Conservation (phyloP, 2,113 vertebrate species). For the Hippocampus barbouri region DNA sequence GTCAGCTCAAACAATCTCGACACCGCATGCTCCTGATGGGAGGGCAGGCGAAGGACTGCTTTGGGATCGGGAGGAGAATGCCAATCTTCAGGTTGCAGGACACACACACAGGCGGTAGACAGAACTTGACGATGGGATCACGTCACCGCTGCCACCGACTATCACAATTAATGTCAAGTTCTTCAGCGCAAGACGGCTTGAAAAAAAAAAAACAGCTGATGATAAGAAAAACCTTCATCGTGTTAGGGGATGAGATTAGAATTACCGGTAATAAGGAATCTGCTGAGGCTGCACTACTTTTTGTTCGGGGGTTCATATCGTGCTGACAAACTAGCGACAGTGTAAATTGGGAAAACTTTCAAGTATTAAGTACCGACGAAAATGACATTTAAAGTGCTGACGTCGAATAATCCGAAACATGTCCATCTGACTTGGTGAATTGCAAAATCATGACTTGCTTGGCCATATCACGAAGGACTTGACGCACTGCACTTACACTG, state of each 20-base stretch:
- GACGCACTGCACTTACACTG: not conserved
- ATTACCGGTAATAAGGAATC: conserved; percentile 13
- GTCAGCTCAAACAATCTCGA: conserved; percentile 42
- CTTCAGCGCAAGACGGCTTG: conserved; percentile 8
- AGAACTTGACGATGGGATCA: conserved; percentile 49
- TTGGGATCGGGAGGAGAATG: conserved; percentile 42
- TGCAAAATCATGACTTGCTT: not conserved
- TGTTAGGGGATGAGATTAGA: conserved; percentile 23
- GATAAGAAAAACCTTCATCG: conserved; percentile 32
- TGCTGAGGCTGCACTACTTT: not conserved
- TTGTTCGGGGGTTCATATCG: conserved; percentile 2
- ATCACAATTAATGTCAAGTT: conserved; percentile 66
- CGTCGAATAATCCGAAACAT: not conserved
- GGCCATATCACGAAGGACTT: not conserved
- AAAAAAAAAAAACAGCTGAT: conserved; percentile 11
- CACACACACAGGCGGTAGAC: conserved; percentile 55
- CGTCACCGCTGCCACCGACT: conserved; percentile 60
- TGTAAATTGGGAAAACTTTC: not conserved
- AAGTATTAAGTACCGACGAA: not conserved
- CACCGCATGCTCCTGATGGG: conserved; percentile 34
- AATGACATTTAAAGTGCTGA: not conserved
- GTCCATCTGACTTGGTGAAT: not conserved
- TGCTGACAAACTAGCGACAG: conserved; percentile 2
- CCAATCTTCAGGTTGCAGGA: conserved; percentile 39
- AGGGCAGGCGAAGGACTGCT: conserved; percentile 50